Percentiles rank a stretch among this genome's conserved stretches.
phyloP scores from a whole-genome alignment of 2,888 invertebrate genomes.

The Hyposoter dolosus region DNA sequence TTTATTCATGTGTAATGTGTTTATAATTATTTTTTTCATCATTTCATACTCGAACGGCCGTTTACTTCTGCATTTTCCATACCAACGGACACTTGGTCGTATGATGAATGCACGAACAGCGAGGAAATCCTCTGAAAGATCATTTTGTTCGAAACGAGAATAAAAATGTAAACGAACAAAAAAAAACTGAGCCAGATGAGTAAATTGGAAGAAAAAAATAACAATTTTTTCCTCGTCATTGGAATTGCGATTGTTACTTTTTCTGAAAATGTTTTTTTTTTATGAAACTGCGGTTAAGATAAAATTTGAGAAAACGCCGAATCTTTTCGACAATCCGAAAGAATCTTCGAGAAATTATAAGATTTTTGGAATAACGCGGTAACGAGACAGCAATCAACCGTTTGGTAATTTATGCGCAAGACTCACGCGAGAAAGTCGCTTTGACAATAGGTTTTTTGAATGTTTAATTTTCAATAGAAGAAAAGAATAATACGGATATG shows the following conservation, averaged over 20 bases:
- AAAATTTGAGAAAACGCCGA: no score
- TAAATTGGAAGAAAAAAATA: no score
- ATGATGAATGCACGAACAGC: not conserved
- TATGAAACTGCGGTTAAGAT: not conserved
- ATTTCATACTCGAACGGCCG: not conserved
- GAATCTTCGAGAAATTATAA: not conserved
- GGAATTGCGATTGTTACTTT: not conserved
- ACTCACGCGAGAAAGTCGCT: constrained; percentile 11
- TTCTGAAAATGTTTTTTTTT: not conserved
- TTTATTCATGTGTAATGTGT: constrained; percentile 29
- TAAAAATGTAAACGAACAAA: not conserved
- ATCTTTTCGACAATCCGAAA: not conserved
- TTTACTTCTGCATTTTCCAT: not conserved
- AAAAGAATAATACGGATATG: not conserved
- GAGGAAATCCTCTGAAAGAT: not conserved
- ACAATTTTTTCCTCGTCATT: not conserved
- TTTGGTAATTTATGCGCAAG: not conserved
- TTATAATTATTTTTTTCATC: not conserved
- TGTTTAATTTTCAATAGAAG: not conserved
- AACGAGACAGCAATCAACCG: not conserved
- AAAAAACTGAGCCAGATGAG: no score
- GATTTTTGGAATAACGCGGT: not conserved
- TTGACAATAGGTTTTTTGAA: not conserved
- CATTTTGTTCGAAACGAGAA: not conserved
- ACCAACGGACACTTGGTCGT: not conserved